Evolutionary conservation across 2,113 vertebrate genomes (phyloP).

Genomic region (Brachypodius melanocephalos): DNA sequence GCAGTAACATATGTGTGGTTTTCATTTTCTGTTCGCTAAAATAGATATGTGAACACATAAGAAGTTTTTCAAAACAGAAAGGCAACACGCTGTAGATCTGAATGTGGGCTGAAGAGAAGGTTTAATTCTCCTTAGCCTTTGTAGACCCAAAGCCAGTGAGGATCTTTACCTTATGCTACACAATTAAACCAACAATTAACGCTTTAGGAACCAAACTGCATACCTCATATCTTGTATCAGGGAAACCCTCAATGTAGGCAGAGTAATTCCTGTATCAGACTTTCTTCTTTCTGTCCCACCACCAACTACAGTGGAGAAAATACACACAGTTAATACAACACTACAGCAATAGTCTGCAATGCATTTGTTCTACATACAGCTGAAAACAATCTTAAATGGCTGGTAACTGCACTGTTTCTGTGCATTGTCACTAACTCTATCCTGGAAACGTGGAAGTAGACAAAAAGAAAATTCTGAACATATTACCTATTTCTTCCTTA

Average conservation of each 20-base stretch:
- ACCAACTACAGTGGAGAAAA: conserved; percentile 70
- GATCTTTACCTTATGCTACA: neutral
- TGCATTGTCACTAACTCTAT: neutral
- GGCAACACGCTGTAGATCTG: neutral
- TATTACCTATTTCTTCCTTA: neutral
- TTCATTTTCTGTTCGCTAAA: neutral
- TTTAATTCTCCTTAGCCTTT: neutral
- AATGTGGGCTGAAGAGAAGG: neutral
- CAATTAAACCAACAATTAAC: neutral
- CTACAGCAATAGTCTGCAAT: neutral
- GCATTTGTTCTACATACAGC: neutral
- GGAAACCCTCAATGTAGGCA: conserved; percentile 81
- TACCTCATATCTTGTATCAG: conserved; percentile 96
- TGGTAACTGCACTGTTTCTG: neutral
- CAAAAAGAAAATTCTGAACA: neutral
- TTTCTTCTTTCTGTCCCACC: conserved; percentile 80
- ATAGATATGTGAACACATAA: neutral
- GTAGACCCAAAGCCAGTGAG: neutral
- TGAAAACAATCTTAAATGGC: neutral
- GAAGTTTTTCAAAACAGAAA: neutral
- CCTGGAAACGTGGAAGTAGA: neutral
- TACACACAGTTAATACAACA: neutral
- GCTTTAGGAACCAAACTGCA: neutral
- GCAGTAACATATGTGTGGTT: neutral
- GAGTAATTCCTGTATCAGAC: conserved; percentile 77